Evolutionary conservation across 2,113 vertebrate genomes (phyloP).

Genomic region (Lucifuga dentata): DNA sequence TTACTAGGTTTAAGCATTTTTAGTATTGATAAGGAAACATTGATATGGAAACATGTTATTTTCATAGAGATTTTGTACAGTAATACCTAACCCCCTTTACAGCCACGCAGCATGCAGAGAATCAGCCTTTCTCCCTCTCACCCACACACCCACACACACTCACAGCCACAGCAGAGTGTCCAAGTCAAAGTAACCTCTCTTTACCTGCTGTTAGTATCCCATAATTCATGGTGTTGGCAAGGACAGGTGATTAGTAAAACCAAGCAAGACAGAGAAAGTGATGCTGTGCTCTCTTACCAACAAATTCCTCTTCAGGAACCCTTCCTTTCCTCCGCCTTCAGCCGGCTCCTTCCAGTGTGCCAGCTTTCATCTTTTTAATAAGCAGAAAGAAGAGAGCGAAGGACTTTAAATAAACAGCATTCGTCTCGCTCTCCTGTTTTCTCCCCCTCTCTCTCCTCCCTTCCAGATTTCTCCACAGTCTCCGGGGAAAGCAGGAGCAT

Average conservation of each 20-base stretch:
- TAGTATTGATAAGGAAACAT: conserved; percentile 37
- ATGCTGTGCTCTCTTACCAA: conserved; percentile 59
- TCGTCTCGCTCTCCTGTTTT: conserved; percentile 51
- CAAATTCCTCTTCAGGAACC: conserved; percentile 61
- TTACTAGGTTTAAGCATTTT: conserved; percentile 61
- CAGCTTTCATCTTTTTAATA: conserved; percentile 56
- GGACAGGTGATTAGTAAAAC: conserved; percentile 50
- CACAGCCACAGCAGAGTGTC: not conserved
- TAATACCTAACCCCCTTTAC: conserved; percentile 29
- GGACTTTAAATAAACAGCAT: conserved; percentile 58
- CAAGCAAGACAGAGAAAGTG: conserved; percentile 56
- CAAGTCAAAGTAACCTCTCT: conserved; percentile 1
- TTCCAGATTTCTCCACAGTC: conserved; percentile 66
- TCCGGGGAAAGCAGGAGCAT: conserved; percentile 60
- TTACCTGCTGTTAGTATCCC: conserved; percentile 27
- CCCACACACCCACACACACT: conserved; percentile 26
- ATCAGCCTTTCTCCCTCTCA: conserved; percentile 29
- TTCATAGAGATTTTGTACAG: conserved; percentile 32
- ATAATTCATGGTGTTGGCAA: conserved; percentile 42
- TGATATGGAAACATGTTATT: no score
- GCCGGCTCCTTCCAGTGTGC: conserved; percentile 60
- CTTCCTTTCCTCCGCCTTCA: conserved; percentile 55
- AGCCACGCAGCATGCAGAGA: conserved; percentile 67
- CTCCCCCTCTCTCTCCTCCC: conserved; percentile 37
- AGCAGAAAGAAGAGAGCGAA: conserved; percentile 29